Evolutionary conservation across 2,888 invertebrate species (phyloP).

Genomic region (Schizaphis graminum): DNA sequence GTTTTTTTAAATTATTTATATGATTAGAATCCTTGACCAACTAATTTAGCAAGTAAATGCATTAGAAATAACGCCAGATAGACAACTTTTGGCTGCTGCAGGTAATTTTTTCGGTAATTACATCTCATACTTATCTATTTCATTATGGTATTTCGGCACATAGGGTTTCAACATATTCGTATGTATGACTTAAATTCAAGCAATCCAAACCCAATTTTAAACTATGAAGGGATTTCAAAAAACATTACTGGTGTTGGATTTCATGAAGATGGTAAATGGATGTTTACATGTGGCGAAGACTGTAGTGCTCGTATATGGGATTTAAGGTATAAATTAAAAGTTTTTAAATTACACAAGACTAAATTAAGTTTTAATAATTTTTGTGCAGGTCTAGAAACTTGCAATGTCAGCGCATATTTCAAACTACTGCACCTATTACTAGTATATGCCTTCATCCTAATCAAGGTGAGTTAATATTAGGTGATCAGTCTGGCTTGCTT

Average conservation of each 20-base stretch:
- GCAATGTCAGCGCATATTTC: constrained; percentile 91
- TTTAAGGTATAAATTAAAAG: constrained; percentile 74
- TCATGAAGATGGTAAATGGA: constrained; percentile 91
- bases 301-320: constrained; percentile 95
- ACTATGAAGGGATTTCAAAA: constrained; percentile 91
- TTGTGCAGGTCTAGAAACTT: constrained; percentile 79
- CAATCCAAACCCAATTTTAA: constrained; percentile 89
- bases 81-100: constrained; percentile 90
- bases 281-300: constrained; percentile 97
- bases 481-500: constrained; percentile 94
- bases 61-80: constrained; percentile 92
- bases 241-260: constrained; percentile 93
- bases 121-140: background rate
- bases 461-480: constrained; percentile 94
- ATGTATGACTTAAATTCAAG: constrained; percentile 91
- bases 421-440: constrained; percentile 91
- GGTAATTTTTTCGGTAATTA: constrained; percentile 71
- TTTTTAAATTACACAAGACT: background rate
- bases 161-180: constrained; percentile 92
- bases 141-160: background rate
- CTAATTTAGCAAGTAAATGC: constrained; percentile 93
- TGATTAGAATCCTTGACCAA: constrained; percentile 35
- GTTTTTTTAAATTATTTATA: background rate
- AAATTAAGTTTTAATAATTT: background rate
- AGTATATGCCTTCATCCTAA: constrained; percentile 96